phyloP scores from a whole-genome alignment of 2,797 vertebrate species.

The Muscicapa striata region DNA sequence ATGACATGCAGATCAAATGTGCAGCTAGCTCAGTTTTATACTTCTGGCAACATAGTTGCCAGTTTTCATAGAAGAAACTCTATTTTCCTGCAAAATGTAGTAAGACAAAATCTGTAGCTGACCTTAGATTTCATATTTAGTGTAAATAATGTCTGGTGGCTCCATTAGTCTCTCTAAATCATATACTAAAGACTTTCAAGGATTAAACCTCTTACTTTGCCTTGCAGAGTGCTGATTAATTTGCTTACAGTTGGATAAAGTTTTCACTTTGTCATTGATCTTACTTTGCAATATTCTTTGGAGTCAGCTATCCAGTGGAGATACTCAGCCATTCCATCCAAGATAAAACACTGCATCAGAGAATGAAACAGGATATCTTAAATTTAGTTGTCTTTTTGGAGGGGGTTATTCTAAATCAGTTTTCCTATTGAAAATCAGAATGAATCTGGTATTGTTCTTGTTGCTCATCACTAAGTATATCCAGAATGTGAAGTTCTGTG shows the following conservation, averaged over 20 bases:
- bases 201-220: not conserved
- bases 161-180: not conserved
- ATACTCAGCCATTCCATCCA: not conserved
- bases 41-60: not conserved
- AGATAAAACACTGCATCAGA: not conserved
- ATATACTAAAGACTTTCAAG: not conserved
- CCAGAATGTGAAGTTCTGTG: not conserved
- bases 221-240: not conserved
- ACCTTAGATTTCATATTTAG: not conserved
- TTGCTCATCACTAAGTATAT: not conserved
- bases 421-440: not conserved
- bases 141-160: not conserved
- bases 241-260: not conserved
- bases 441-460: not conserved
- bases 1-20: not conserved
- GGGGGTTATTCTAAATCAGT: not conserved
- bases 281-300: not conserved
- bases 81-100: not conserved
- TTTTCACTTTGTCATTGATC: not conserved
- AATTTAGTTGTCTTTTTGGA: not conserved
- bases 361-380: not conserved
- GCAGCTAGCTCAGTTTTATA: not conserved
- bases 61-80: not conserved
- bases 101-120: not conserved
- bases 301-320: not conserved